Percentiles rank a stretch among this genome's conserved stretches.
Conservation (phyloP, 2,113 vertebrate species). For the Strix aluco region DNA sequence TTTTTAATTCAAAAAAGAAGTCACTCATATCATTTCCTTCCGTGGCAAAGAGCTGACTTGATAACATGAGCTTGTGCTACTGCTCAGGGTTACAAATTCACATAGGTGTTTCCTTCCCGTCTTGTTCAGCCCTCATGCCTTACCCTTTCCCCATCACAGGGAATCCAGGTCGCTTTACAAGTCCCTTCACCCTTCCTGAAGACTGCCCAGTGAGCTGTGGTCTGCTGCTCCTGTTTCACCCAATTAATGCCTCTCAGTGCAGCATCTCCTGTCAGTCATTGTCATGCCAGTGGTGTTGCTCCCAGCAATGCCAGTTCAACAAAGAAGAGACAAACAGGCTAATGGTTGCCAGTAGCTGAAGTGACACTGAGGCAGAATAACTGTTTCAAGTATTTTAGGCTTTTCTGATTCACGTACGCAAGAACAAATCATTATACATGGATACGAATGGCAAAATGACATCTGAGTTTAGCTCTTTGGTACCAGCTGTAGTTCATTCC, state of each 20-base stretch:
- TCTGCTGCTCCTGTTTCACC: neutral
- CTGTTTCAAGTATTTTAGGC: neutral
- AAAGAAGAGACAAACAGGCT: constrained; percentile 16
- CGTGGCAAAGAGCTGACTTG: neutral
- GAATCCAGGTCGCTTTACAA: neutral
- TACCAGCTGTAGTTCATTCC: neutral
- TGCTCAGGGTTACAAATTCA: neutral
- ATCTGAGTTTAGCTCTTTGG: neutral
- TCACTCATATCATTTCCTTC: neutral
- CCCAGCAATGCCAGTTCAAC: constrained; percentile 35
- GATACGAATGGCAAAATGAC: neutral
- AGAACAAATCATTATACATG: neutral
- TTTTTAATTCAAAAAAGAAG: constrained; percentile 15
- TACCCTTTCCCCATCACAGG: neutral
- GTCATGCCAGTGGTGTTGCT: neutral
- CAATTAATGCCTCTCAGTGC: constrained; percentile 1
- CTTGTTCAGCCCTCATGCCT: neutral
- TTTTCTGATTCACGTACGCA: neutral
- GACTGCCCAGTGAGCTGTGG: neutral
- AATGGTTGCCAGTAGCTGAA: constrained; percentile 40
- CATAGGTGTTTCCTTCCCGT: neutral
- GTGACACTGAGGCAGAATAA: neutral
- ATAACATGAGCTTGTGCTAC: neutral
- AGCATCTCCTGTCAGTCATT: constrained; percentile 14
- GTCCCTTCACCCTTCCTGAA: neutral